A percentile compares a stretch with the other conserved stretches of the same genome.
phyloP scores from a whole-genome alignment of 2,797 vertebrate species.

The Stomatorhinus walkeri region DNA sequence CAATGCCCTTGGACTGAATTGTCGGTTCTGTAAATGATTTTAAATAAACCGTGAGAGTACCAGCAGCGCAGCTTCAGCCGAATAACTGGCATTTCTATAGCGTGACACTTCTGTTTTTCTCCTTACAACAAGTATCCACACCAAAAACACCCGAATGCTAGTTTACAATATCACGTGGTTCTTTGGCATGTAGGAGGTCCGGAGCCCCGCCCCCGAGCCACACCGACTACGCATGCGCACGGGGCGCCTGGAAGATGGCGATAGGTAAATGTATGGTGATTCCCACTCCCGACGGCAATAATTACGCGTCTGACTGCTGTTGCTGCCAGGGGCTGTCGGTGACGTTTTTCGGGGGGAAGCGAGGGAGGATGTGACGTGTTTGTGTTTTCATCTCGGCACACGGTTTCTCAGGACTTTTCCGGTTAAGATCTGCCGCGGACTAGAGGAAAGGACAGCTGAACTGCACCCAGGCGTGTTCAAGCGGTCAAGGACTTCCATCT shows the following conservation, averaged over 20 bases:
- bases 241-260: neutral
- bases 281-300: neutral
- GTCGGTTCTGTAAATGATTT: neutral
- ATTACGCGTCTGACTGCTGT: neutral
- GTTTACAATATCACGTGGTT: neutral
- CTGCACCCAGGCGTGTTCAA: neutral
- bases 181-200: neutral
- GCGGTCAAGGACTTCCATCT: neutral
- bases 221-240: neutral
- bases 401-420: neutral
- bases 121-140: neutral
- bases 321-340: neutral
- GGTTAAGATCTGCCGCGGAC: neutral
- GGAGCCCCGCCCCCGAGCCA: neutral
- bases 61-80: neutral
- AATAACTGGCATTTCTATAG: neutral
- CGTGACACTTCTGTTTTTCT: neutral
- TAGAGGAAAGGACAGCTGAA: neutral
- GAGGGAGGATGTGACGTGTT: neutral
- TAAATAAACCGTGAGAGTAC: neutral
- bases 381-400: neutral
- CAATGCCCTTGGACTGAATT: neutral
- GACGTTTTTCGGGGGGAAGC: neutral
- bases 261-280: neutral
- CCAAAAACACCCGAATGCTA: neutral